Evolutionary conservation across 1,140 invertebrate species (phyloP).

Genomic region (Pissodes strobi): DNA sequence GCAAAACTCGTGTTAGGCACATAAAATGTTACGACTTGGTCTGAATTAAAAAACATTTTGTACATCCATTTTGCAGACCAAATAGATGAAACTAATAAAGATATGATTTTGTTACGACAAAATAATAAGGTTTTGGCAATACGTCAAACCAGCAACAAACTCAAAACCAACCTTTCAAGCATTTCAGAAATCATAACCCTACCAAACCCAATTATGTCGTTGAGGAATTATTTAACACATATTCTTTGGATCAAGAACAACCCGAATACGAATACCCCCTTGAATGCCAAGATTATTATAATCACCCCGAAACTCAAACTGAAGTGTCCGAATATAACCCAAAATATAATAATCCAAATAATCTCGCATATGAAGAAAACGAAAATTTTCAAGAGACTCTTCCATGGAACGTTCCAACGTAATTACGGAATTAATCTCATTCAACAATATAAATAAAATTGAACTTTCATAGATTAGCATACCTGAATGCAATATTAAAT

Average conservation of each 20-base stretch:
- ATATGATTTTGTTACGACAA: conserved; percentile 16
- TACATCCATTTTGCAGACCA: conserved; percentile 21
- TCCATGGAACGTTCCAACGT: conserved; percentile 5
- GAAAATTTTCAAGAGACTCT: not conserved
- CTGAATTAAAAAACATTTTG: conserved; percentile 4
- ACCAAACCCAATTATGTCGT: too few relatives aligned
- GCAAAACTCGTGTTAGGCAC: conserved; percentile 17
- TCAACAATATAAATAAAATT: conserved; percentile 6
- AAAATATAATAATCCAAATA: too few relatives aligned
- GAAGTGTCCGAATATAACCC: too few relatives aligned
- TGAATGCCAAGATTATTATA: too few relatives aligned
- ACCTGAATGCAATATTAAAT: conserved; percentile 7
- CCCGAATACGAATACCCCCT: too few relatives aligned
- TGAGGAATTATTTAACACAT: too few relatives aligned
- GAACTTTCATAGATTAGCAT: conserved; percentile 8
- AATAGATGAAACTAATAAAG: not conserved
- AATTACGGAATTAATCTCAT: conserved; percentile 1
- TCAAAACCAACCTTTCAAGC: too few relatives aligned
- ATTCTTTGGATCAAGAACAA: too few relatives aligned
- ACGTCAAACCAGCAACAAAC: too few relatives aligned
- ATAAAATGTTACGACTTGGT: not conserved
- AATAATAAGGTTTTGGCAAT: not conserved
- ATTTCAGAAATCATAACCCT: too few relatives aligned
- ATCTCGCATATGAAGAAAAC: too few relatives aligned
- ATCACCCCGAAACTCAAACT: not conserved